Evolutionary conservation across 2,797 vertebrate genomes (phyloP).

Genomic region (Scolopax bukidnonensis): DNA sequence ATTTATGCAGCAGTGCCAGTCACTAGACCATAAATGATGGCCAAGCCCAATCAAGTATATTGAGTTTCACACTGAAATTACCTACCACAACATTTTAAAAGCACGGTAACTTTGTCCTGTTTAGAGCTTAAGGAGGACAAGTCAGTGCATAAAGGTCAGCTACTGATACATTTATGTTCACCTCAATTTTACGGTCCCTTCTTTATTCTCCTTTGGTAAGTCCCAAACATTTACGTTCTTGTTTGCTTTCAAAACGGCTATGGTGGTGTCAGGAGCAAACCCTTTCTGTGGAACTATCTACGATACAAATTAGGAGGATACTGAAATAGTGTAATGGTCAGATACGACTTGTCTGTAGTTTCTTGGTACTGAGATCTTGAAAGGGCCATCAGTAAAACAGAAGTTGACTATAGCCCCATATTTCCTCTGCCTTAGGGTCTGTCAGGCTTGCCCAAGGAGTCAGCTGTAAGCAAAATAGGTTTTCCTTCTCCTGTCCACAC

Average conservation of each 20-base stretch:
- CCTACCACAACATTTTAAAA: neutral
- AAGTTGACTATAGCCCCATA: neutral
- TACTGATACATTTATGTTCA: neutral
- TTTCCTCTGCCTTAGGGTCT: neutral
- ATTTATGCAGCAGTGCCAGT: neutral
- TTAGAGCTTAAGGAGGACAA: neutral
- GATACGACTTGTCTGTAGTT: neutral
- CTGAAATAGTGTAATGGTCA: neutral
- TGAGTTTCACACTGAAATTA: conserved; percentile 44
- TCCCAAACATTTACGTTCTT: conserved; percentile 68
- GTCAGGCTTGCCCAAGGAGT: neutral
- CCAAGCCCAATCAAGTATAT: neutral
- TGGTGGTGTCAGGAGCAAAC: neutral
- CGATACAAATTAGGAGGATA: neutral
- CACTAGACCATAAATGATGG: conserved; percentile 13
- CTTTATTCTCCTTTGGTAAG: conserved; percentile 62
- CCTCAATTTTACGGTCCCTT: neutral
- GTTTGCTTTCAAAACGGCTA: conserved; percentile 35
- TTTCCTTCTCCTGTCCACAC: neutral
- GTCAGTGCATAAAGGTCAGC: neutral
- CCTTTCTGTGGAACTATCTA: neutral
- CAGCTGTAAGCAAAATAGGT: neutral
- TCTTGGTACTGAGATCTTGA: neutral
- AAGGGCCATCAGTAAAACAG: neutral
- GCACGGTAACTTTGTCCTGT: neutral